Evolutionary conservation across 2,888 invertebrate species (phyloP).

Genomic region (Malacosoma neustria): DNA sequence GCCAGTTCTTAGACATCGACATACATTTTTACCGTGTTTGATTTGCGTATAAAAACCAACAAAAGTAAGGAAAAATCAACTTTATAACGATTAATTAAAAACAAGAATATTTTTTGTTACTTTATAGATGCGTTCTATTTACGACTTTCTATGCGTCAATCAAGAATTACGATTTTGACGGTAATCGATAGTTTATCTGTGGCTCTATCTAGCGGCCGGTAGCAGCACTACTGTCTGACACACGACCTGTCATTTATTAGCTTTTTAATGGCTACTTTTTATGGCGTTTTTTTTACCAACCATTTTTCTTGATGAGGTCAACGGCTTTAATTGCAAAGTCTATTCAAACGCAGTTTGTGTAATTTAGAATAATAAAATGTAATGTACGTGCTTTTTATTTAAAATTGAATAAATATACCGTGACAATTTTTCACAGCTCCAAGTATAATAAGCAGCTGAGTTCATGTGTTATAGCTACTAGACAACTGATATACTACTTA

Average conservation of each 20-base stretch:
- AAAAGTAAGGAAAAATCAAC: neutral
- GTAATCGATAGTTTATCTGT: constrained; percentile 56
- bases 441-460: too few species aligned
- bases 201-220: constrained; percentile 50
- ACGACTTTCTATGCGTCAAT: constrained; percentile 52
- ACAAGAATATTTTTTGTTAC: neutral
- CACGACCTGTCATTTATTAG: constrained; percentile 22
- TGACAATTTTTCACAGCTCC: too few species aligned
- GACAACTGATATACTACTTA: too few species aligned
- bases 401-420: too few species aligned
- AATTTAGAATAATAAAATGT: too few species aligned
- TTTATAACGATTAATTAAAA: neutral
- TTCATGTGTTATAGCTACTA: too few species aligned
- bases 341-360: too few species aligned
- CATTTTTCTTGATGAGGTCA: constrained; percentile 2
- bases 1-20: constrained; percentile 30
- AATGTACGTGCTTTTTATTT: too few species aligned
- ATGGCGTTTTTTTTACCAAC: constrained; percentile 12
- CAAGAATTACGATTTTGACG: constrained; percentile 34
- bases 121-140: constrained; percentile 7
- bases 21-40: constrained; percentile 15
- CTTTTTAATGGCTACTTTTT: constrained; percentile 9
- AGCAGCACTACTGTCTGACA: constrained; percentile 33
- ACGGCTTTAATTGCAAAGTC: constrained; percentile 4
- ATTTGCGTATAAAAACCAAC: constrained; percentile 2